Conservation (phyloP, 1,140 invertebrate species). For the Drosophila hydei region DNA sequence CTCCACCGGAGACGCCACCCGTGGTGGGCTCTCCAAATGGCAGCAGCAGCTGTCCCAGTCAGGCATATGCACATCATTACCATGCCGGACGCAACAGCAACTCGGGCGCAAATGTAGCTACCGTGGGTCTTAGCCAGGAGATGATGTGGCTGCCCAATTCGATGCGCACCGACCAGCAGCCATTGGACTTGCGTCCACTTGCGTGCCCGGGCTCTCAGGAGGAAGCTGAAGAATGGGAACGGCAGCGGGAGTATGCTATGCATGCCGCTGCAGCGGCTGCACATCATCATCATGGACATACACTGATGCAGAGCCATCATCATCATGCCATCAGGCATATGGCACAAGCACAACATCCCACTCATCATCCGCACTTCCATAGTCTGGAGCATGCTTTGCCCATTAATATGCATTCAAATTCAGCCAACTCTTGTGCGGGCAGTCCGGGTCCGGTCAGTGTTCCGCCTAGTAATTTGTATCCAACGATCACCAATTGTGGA, state of each 20-base stretch:
- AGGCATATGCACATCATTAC: slow-evolving; percentile 73
- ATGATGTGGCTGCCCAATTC: slow-evolving; percentile 90
- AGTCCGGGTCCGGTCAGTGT: slow-evolving; percentile 62
- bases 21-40: slow-evolving; percentile 80
- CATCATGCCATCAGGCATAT: slow-evolving; percentile 57
- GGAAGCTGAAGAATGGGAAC: slow-evolving; percentile 86
- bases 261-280: slow-evolving; percentile 75
- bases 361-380: slow-evolving; percentile 72
- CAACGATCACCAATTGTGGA: slow-evolving; percentile 23
- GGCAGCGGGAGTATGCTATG: slow-evolving; percentile 85
- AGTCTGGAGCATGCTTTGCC: slow-evolving; percentile 73
- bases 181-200: slow-evolving; percentile 90
- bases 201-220: slow-evolving; percentile 86
- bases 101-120: slow-evolving; percentile 85
- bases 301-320: slow-evolving; percentile 67
- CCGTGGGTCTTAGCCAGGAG: slow-evolving; percentile 88
- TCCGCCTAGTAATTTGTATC: slow-evolving; percentile 33
- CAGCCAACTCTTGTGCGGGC: slow-evolving; percentile 60
- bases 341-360: slow-evolving; percentile 61
- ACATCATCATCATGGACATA: slow-evolving; percentile 71
- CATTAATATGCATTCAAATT: slow-evolving; percentile 76
- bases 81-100: slow-evolving; percentile 75
- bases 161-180: slow-evolving; percentile 90
- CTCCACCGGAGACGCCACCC: slow-evolving; percentile 82
- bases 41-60: slow-evolving; percentile 72